Evolutionary conservation across 92 coral and sea anemone species (phyloP), one percentile per base, ranked within the genome.

Genomic region (Desmophyllum pertusum): DNA sequence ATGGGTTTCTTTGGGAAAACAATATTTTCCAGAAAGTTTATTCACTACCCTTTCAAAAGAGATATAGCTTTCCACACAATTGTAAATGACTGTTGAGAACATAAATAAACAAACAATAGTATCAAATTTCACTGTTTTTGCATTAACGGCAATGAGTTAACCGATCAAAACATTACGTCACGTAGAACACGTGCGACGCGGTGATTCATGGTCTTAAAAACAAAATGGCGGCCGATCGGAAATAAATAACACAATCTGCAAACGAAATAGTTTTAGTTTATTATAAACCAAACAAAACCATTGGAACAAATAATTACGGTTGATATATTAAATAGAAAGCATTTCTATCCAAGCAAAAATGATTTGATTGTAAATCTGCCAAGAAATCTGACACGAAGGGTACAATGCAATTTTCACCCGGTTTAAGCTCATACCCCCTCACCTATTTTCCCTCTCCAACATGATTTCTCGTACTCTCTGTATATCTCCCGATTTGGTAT

Each of bases 401-500:
- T 45, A 30, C 3, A 43, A 6, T 37, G 17, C 2, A 1, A 11
- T 36, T 25, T 38, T 77, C 39, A 40, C 0, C 55, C 52, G 81
- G 70, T 5, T 37, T 39, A 14, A n/a, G n/a, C 30, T 51, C 3
- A 14, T 0, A 50, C 10, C 3, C 19, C 36, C 73, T 90, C 64
- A 91, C 94, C 94, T 91, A 73, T 91, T 93, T 84, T 91, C 95
- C 41, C 87, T 88, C 74, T 93, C 97, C 67, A 94, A 79, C 55
- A 96, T 93, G 48, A 92, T 81, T 51, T 94, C 97, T 45, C 99
- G 84, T 50, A 94, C 89, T 76, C 92, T 79, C 84, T 96, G 98
- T 30, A 96, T 94, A 51, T 94, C 95, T 18, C 98, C 98, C 25
- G 90, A 74, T 80, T 92, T 94, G 14, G 96, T 97, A 73, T 97